Base-by-base conservation (phyloP, 1,140 invertebrate genomes). In the Copidosoma floridanum region DNA sequence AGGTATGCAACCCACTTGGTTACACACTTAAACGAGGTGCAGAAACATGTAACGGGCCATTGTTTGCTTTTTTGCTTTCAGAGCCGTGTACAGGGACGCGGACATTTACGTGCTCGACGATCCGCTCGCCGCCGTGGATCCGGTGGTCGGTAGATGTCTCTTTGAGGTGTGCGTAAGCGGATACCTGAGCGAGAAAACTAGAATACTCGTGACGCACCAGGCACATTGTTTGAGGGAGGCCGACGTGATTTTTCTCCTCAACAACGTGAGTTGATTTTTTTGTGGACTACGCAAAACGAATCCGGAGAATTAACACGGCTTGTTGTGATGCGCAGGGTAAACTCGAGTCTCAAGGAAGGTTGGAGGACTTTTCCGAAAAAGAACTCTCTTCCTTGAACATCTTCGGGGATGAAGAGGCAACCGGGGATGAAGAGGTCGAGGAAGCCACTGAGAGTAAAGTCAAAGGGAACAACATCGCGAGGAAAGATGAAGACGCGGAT, bases 81-180 rank as follows among this genome's bases (percentile, higher is more conserved):
- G 92, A 54, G 86, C 91, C 5, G 82, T 94, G 1, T 95, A 94
- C 72, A 84, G 85, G 61, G 85, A 91, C 58, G 87, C 91, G 0
- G 88, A 91, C 70, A 88, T 95, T 57, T 94, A 93, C 75, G 75
- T 86, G 14, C 65, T 92, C 18, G 91, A 93, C 75, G 90, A 92
- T 75, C 88, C 88, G 7, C 74, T 92, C 16, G 88, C 88, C 51
- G 88, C 90, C 7, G 87, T 93, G 6, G 91, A 93, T 77, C 77
- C 88, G 0, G 84, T 85, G 57, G 89, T 92, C 2, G 87, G 89
- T 20, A 83, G 85, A 63, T 85, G 89, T 76, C 77, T 93, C n/a
- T 92, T 91, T 71, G 81, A 87, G 43, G 79, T 88, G 53, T 86
- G 85, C 64, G 86, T 89, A 47, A 82, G 73, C 56, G 85, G 84